A percentile compares a stretch with the other conserved stretches of the same genome.
These are phyloP conservation scores for Papilio protenor DNA, from an alignment of 2,888 invertebrate species.

Conservation along the genomic window DNA sequence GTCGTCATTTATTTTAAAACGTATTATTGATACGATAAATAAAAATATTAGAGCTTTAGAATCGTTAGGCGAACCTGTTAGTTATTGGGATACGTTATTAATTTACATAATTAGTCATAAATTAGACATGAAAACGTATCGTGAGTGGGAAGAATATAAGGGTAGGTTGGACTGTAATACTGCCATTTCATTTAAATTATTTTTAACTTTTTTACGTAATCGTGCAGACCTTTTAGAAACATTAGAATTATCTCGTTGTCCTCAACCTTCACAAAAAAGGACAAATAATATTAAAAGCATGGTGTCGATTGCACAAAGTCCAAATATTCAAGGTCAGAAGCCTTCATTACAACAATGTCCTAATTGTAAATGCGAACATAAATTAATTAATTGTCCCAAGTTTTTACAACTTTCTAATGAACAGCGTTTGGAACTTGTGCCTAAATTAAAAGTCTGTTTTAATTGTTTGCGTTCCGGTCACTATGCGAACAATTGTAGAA, in stretches of 20 bases:
- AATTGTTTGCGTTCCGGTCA: conserved; percentile 17
- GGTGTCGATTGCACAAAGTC: neutral
- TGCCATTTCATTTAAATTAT: conserved; percentile 38
- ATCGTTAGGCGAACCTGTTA: too few relatives aligned
- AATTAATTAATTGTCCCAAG: neutral
- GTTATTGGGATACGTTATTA: conserved; percentile 24
- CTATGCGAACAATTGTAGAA: conserved; percentile 3
- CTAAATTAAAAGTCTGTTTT: conserved; percentile 1
- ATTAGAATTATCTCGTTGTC: neutral
- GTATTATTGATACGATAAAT: conserved; percentile 24
- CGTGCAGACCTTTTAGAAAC: conserved; percentile 50
- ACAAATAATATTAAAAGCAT: neutral
- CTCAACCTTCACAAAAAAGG: neutral
- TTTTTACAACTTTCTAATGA: neutral
- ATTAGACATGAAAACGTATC: conserved; percentile 37
- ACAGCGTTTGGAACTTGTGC: conserved; percentile 3
- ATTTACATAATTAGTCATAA: conserved; percentile 39
- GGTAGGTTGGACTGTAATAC: conserved; percentile 25
- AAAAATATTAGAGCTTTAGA: conserved; percentile 37
- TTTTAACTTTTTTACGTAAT: conserved; percentile 46
- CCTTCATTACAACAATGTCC: neutral
- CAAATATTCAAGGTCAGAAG: neutral
- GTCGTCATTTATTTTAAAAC: conserved; percentile 25
- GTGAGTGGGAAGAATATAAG: conserved; percentile 44
- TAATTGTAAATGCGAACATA: neutral